These are phyloP conservation scores for Corapipo altera DNA, from an alignment of 2,113 vertebrate genomes.

Conservation along the genomic window DNA sequence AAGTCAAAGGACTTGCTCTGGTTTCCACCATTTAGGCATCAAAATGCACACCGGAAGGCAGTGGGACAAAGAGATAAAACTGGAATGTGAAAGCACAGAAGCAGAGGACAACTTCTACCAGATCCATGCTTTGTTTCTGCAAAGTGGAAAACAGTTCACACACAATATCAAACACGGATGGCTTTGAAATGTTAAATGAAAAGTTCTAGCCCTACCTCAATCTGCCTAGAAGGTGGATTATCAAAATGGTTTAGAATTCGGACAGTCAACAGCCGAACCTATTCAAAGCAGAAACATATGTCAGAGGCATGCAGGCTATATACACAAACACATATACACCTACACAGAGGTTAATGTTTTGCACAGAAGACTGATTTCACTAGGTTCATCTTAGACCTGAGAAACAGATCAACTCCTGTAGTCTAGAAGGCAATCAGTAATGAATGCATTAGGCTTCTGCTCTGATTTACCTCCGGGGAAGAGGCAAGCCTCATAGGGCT, in stretches of 20 bases:
- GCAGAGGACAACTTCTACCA: not conserved
- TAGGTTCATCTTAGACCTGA: not conserved
- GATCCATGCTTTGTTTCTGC: not conserved
- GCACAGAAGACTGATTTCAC: not conserved
- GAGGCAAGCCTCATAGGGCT: not conserved
- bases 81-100: not conserved
- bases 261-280: conserved; percentile 91
- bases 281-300: not conserved
- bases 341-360: not conserved
- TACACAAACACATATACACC: not conserved
- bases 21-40: not conserved
- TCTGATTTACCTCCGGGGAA: not conserved
- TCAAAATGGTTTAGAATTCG: conserved; percentile 92
- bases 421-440: not conserved
- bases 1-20: not conserved
- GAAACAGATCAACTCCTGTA: not conserved
- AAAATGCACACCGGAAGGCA: not conserved
- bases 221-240: conserved; percentile 66
- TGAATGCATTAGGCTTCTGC: not conserved
- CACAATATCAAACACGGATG: not conserved
- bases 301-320: not conserved
- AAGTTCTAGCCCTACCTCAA: conserved; percentile 78
- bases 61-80: not conserved
- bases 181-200: not conserved
- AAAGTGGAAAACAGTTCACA: not conserved